Percentiles rank a stretch among this genome's conserved stretches.
Evolutionary conservation across 2,113 vertebrate species (phyloP).

Genomic region (Picathartes gymnocephalus): DNA sequence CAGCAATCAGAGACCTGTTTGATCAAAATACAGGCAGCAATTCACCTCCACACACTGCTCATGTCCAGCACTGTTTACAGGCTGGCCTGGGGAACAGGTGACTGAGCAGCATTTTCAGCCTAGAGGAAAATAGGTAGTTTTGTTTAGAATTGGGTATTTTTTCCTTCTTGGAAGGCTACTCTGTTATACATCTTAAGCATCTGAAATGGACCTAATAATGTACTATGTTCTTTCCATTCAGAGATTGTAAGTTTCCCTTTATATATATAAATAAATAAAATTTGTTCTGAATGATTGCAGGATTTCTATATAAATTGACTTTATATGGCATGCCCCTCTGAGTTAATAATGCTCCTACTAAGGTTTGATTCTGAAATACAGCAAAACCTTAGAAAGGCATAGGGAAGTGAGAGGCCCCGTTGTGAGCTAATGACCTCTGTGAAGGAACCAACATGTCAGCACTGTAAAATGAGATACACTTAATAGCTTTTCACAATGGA

Average conservation of each 20-base stretch:
- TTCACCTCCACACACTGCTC: neutral
- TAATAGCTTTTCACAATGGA: conserved; percentile 43
- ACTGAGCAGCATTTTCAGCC: neutral
- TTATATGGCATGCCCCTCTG: neutral
- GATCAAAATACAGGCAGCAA: neutral
- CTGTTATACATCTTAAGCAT: neutral
- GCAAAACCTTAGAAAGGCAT: neutral
- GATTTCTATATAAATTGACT: neutral
- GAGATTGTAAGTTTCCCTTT: neutral
- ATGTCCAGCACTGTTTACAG: neutral
- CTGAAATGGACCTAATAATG: neutral
- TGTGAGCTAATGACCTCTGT: conserved; percentile 26
- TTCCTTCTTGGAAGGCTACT: neutral
- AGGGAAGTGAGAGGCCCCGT: conserved; percentile 25
- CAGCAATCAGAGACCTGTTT: neutral
- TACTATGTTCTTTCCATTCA: neutral
- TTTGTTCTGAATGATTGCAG: neutral
- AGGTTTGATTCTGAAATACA: neutral
- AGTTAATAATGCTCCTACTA: neutral
- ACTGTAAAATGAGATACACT: conserved; percentile 33
- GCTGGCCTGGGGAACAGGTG: neutral
- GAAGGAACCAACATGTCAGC: conserved; percentile 34
- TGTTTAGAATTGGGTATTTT: neutral
- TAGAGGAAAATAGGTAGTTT: neutral
- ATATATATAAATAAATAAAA: neutral